These are phyloP conservation scores for Mastomys coucha DNA, from an alignment of 2,113 vertebrate genomes.

Conservation along the genomic window DNA sequence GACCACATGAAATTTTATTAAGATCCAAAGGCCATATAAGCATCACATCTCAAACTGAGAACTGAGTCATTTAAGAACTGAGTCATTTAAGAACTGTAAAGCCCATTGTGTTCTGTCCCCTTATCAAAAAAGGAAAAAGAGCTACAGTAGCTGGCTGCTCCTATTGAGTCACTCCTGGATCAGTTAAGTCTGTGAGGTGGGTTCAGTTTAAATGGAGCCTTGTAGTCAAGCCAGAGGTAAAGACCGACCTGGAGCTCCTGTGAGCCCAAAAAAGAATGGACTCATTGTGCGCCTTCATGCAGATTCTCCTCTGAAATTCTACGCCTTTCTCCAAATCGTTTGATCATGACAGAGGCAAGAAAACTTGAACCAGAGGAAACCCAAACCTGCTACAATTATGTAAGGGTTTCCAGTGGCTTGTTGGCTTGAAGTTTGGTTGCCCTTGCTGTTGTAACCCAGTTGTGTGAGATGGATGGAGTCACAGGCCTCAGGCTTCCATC, in stretches of 20 bases:
- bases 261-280: constrained; percentile 79
- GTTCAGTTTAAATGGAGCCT: constrained; percentile 88
- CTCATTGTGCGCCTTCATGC: constrained; percentile 81
- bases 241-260: constrained; percentile 74
- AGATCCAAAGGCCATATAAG: constrained; percentile 74
- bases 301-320: constrained; percentile 86
- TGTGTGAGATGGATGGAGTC: constrained; percentile 79
- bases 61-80: constrained; percentile 56
- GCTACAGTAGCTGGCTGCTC: constrained; percentile 80
- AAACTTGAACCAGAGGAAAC: constrained; percentile 87
- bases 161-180: constrained; percentile 79
- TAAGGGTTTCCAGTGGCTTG: constrained; percentile 83
- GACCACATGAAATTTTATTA: constrained; percentile 77
- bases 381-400: constrained; percentile 86
- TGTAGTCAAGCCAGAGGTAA: constrained; percentile 85
- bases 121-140: constrained; percentile 83
- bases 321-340: constrained; percentile 86
- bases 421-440: constrained; percentile 81
- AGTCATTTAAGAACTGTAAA: constrained; percentile 86
- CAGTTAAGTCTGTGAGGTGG: constrained; percentile 77
- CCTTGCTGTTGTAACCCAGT: constrained; percentile 71
- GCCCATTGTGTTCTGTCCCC: constrained; percentile 70
- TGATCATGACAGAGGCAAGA: constrained; percentile 87
- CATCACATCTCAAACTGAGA: constrained; percentile 68
- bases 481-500: constrained; percentile 79